Evolutionary conservation across 2,888 invertebrate genomes (phyloP), one percentile per base, ranked within the genome.

Genomic region (Dasypolia templi): DNA sequence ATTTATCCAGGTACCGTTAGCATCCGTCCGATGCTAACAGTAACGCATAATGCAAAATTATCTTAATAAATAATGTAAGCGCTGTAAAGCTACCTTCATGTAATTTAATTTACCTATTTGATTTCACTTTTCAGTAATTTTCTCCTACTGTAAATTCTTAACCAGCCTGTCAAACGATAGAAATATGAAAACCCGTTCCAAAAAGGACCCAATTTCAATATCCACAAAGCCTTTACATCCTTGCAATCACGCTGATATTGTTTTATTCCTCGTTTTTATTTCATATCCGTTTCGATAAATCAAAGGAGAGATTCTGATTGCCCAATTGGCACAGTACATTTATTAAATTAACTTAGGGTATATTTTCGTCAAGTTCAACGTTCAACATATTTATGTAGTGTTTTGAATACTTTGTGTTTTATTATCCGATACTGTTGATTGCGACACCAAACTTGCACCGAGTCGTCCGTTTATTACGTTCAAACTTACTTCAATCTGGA

Each of bases 281-380:
- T 39, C 71, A 79, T 66, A 58, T 70, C 11, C 39, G 55, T 49
- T 63, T 32, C 32, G 39, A 59, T 42, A 69, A 19, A 39, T 62
- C 62, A 26, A 77, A 70, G 1, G 3, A 42, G 29, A 58, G 14
- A 51, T 46, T 79, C 26, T 46, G 62, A 53, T 26, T 62, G 19
- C 49, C n/a, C 9, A 29, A 53, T 35, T 22, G 29, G 29, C 44
- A 17, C 9, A 51, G 2, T 46, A 22, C 22, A 44, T 58, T 44
- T 46, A 39, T 5, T 49, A 35, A n/a, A 61, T 61, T 66, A 39
- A 61, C 29, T 32, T 42, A 19, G 53, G 61, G 64, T 26, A 19
- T 63, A 19, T 46, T 63, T 35, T 35, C 26, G 49, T n/a, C n/a
- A n/a, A n/a, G n/a, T n/a, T n/a, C n/a, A n/a, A n/a, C n/a, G 14